Evolutionary conservation across 1,140 invertebrate species (phyloP).

Genomic region (Drosophila grimshawi): DNA sequence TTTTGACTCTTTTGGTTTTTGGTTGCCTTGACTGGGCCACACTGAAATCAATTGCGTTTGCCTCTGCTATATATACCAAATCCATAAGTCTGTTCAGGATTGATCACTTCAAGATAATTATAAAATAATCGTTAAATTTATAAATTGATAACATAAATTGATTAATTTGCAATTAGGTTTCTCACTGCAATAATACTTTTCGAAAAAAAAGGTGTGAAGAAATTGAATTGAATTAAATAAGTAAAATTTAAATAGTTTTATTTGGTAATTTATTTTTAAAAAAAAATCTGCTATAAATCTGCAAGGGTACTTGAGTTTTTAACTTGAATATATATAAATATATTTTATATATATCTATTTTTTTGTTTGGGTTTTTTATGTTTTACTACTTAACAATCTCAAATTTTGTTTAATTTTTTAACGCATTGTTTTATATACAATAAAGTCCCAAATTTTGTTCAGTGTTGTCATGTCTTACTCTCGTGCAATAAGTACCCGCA

Average conservation of each 20-base stretch:
- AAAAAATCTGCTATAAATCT: no score
- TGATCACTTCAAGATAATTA: conserved; percentile 48
- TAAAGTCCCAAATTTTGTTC: background rate
- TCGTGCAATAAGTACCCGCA: conserved; percentile 16
- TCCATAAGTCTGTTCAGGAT: conserved; percentile 24
- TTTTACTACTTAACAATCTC: no score
- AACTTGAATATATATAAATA: no score
- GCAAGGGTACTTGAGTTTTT: no score
- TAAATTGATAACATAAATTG: conserved; percentile 50
- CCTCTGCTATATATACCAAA: conserved; percentile 47
- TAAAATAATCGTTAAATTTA: conserved; percentile 34
- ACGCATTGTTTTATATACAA: background rate
- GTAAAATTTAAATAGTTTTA: no score
- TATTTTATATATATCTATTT: no score
- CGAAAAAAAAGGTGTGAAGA: background rate
- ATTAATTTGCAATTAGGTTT: conserved; percentile 20
- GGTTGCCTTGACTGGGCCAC: conserved; percentile 50
- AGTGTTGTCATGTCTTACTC: conserved; percentile 26
- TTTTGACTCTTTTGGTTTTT: background rate
- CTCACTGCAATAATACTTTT: background rate
- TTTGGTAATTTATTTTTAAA: no score
- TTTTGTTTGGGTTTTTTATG: no score
- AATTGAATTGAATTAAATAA: background rate
- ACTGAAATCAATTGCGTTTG: conserved; percentile 22
- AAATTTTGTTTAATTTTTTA: background rate